Base-by-base conservation (phyloP, 37 sponge, comb jelly and placozoan species). In the Amphimedon queenslandica region DNA sequence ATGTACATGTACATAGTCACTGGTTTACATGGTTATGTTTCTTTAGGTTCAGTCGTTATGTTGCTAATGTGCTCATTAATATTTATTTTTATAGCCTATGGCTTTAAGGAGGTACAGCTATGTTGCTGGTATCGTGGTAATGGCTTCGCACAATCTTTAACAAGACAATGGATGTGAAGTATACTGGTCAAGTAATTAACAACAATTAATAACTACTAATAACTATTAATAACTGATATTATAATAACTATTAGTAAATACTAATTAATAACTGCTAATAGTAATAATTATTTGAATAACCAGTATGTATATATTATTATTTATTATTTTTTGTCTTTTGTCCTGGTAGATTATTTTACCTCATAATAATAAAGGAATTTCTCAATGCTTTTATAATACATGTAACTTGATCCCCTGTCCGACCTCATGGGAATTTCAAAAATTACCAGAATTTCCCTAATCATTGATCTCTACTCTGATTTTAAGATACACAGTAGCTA, bases 111-210 rank as follows among this genome's bases (percentile, higher is more conserved):
- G 69, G 32, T 92, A 75, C 65, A 63, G 78, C 8, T 76, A 77
- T 70, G 71, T 82, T 5, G 93, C 91, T 36, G 99, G 99, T 6
- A 75, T 98, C 40, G 92, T 94, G 86, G 77, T 98, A 18, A 98
- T 96, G 37, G 99, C 99, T 4, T 98, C 99, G 20, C 99, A 98
- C 80, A 98, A 98, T 69, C 99, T 96, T 13, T 95, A 98, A 56
- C 78, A 92, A 43, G 92, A 98, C 74, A 98, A 98, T 57, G 99
- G 99, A 20, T 98, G 95, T 80, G 95, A 98, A 56, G 98, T 96
- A 8, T 98, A 89, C 79, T 98, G 99, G 99, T 38, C 93, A 92
- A 85, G 90, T 90, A 27, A 6, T 28, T 63, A 28, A 24, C 20
- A 63, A 24, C 20, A 32, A 8, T 66, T 31, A 13, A 47, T 47